Evolutionary conservation across 1,140 invertebrate species (phyloP).

Genomic region (Linepithema humile): DNA sequence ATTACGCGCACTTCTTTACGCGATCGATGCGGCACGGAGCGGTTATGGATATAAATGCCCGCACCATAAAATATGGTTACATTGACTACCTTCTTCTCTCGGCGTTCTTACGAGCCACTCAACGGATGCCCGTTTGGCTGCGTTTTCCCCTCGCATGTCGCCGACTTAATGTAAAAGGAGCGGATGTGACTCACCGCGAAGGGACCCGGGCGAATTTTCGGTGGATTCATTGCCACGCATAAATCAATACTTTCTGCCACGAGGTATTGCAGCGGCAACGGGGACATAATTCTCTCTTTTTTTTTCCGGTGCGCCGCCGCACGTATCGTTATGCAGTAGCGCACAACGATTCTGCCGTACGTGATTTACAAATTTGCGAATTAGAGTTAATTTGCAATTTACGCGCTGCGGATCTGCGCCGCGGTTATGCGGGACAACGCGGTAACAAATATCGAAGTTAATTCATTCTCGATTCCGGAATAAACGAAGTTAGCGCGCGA

Average conservation of each 20-base stretch:
- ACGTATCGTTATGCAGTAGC: slow-evolving; percentile 14
- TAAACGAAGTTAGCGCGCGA: slow-evolving; percentile 44
- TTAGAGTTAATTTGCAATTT: slow-evolving; percentile 50
- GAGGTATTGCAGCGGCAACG: not conserved
- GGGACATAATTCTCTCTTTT: slow-evolving; percentile 1
- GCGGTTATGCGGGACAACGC: slow-evolving; percentile 14
- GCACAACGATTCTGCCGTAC: not conserved
- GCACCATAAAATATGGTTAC: slow-evolving; percentile 63
- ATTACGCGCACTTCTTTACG: slow-evolving; percentile 41
- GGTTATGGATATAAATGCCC: slow-evolving; percentile 50
- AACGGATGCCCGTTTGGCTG: slow-evolving; percentile 35
- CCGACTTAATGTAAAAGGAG: slow-evolving; percentile 54
- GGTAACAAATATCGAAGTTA: slow-evolving; percentile 53
- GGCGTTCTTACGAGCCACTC: slow-evolving; percentile 52
- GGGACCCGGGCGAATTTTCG: slow-evolving; percentile 46
- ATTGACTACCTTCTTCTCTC: slow-evolving; percentile 60
- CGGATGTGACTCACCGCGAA: slow-evolving; percentile 67
- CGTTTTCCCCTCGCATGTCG: slow-evolving; percentile 55
- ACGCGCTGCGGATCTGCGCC: slow-evolving; percentile 17
- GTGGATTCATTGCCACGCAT: slow-evolving; percentile 44
- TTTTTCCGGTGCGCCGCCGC: not conserved
- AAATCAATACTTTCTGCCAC: slow-evolving; percentile 58
- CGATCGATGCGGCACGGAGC: slow-evolving; percentile 42
- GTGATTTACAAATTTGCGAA: slow-evolving; percentile 56
- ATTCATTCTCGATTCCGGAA: slow-evolving; percentile 47